Base-by-base conservation (phyloP, 2,888 invertebrate genomes). In the Stenurella melanura region DNA sequence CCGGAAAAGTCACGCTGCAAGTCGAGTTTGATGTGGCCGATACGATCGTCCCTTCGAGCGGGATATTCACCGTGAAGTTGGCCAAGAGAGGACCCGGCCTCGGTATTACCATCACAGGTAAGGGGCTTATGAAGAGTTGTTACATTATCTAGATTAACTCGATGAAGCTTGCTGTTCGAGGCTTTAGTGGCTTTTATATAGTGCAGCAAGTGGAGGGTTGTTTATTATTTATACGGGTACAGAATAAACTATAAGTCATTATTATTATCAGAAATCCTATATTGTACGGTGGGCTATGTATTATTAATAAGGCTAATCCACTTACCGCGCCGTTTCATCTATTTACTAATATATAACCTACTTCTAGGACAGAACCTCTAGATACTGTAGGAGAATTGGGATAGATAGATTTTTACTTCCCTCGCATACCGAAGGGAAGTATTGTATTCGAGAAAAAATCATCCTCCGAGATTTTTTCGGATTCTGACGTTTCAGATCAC, bases 21-120 rank as follows among this genome's bases (percentile, higher is more conserved):
- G 93, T 96, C 0, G 97, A 97, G 87, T 97, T 97, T 89, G 96
- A 96, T 90, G 96, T 97, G 88, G 95, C 96, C 11, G 97, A 97
- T 82, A 94, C 96, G 0, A 96, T 97, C 61, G 96, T 97, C 80
- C 97, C 97, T 1, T 95, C 96, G 6, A 96, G 96, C 83, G 97
- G 97, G 0, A 94, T 97, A 0, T 98, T 97, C 87, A 96, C 95
- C 80, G 97, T 98, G 0, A 96, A 97, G 88, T 91, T 98, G 69
- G 95, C 96, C 5, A 83, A 94, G 93, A 34, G 94, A 94, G 56
- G 93, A 93, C 30, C 81, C 6, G 96, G 96, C 5, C 91, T 98
- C 15, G 98, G 98, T 2, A 94, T 98, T 56, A 97, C 96, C n/a
- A 95, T 98, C 9, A 96, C 95, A 87, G 94, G 96, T 93, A 90